These are phyloP conservation scores for Bhutanitis thaidina DNA, from an alignment of 2,888 invertebrate genomes.

Conservation along the genomic window DNA sequence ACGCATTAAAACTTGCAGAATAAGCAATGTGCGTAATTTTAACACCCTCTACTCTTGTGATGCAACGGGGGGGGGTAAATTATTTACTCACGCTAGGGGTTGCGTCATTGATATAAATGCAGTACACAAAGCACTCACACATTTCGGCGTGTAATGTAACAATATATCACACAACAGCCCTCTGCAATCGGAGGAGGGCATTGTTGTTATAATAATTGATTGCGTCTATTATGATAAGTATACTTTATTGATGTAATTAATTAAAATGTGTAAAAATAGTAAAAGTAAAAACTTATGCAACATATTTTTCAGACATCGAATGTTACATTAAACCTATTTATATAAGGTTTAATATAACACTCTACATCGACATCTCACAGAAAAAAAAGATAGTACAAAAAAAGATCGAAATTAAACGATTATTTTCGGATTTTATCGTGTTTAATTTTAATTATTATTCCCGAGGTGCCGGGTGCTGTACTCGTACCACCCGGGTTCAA, in stretches of 20 bases:
- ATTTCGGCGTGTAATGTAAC: constrained; percentile 27
- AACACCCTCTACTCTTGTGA: constrained; percentile 23
- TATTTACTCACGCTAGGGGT: constrained; percentile 24
- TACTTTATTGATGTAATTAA: neutral
- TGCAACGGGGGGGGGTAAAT: neutral
- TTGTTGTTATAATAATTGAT: constrained; percentile 11
- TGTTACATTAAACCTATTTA: no score
- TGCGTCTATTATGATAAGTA: neutral
- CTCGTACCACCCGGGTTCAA: no score
- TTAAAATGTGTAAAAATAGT: neutral
- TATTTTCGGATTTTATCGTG: no score
- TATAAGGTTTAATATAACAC: no score
- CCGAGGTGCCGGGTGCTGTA: no score
- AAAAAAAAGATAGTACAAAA: no score
- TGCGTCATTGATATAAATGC: constrained; percentile 29
- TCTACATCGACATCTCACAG: no score
- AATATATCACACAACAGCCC: constrained; percentile 27
- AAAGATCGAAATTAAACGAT: no score
- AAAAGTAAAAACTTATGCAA: no score
- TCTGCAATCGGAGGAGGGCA: constrained; percentile 12
- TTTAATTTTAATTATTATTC: no score
- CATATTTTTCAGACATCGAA: no score
- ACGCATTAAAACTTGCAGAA: constrained; percentile 33
- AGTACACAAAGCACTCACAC: constrained; percentile 31
- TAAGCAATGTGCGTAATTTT: constrained; percentile 32